phyloP scores from a whole-genome alignment of 64 coral and sea anemone species.

The Pocillopora verrucosa region DNA sequence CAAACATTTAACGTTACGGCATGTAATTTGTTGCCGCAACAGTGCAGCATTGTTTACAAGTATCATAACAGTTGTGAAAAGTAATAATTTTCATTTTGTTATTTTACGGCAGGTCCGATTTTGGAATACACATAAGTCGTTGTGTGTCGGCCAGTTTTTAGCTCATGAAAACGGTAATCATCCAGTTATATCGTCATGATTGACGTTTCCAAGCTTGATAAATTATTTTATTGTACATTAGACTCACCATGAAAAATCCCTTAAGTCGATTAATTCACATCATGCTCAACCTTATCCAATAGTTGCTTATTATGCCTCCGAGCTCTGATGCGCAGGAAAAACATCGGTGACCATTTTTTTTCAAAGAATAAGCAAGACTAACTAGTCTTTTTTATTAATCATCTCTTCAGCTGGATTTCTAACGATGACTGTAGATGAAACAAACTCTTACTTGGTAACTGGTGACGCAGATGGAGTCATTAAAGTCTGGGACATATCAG shows the following conservation, averaged over 20 bases:
- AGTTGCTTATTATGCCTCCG: too few relatives aligned
- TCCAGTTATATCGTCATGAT: too few relatives aligned
- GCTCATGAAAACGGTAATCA: conserved; percentile 38
- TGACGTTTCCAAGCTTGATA: too few relatives aligned
- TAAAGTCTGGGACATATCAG: conserved; percentile 90
- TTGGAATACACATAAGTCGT: conserved; percentile 55
- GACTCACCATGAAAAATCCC: too few relatives aligned
- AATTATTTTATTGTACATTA: too few relatives aligned
- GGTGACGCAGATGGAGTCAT: conserved; percentile 87
- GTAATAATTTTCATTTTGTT: not conserved
- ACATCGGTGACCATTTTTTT: too few relatives aligned
- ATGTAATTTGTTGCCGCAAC: too few relatives aligned
- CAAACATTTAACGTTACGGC: too few relatives aligned
- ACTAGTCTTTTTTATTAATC: not conserved
- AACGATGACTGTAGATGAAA: conserved; percentile 82
- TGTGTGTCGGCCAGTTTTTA: conserved; percentile 49
- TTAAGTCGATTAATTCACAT: too few relatives aligned
- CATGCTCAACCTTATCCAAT: too few relatives aligned
- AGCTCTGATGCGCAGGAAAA: too few relatives aligned
- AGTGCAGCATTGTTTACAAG: too few relatives aligned
- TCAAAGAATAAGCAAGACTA: not conserved
- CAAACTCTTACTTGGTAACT: conserved; percentile 82
- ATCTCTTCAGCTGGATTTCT: conserved; percentile 74
- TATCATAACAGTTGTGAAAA: not conserved
- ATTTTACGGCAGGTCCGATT: conserved; percentile 43